A percentile compares a stretch with the other conserved stretches of the same genome.
phyloP scores from a whole-genome alignment of 2,888 invertebrate species.

The Drosophila buzzatii region DNA sequence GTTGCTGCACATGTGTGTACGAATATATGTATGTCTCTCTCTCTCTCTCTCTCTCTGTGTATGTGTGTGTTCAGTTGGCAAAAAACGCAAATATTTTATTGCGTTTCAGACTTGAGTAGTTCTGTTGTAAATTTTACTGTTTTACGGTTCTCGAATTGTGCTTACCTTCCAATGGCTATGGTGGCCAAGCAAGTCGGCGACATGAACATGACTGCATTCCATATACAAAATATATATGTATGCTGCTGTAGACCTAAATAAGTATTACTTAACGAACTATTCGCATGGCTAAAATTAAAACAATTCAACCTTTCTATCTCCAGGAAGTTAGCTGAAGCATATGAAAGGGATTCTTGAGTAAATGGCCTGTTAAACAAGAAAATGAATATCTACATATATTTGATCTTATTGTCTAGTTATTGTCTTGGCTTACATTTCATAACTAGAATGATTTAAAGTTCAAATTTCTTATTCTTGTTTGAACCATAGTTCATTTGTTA shows the following conservation, averaged over 20 bases:
- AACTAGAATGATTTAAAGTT: too few species aligned
- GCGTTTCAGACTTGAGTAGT: slow-evolving; percentile 82
- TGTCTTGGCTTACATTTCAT: too few species aligned
- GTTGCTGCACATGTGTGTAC: slow-evolving; percentile 47
- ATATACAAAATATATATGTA: slow-evolving; percentile 5
- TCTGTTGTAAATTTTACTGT: slow-evolving; percentile 81
- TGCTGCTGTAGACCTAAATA: background rate
- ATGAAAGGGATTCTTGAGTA: background rate
- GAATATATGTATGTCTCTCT: background rate
- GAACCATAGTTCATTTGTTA: too few species aligned
- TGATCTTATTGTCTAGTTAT: too few species aligned
- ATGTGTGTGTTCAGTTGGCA: slow-evolving; percentile 67
- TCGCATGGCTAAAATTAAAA: background rate
- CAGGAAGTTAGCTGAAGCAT: background rate
- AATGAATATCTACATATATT: background rate
- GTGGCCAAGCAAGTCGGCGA: slow-evolving; percentile 20
- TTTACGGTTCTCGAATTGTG: slow-evolving; percentile 71
- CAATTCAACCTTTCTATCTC: background rate
- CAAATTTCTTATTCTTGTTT: too few species aligned
- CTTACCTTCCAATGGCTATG: slow-evolving; percentile 38
- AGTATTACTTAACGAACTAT: background rate
- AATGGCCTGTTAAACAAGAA: background rate
- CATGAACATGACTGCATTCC: slow-evolving; percentile 49
- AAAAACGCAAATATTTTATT: slow-evolving; percentile 82
- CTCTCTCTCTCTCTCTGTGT: background rate